Conservation (phyloP, 1,140 invertebrate species). For the Euura saliciscinereae region DNA sequence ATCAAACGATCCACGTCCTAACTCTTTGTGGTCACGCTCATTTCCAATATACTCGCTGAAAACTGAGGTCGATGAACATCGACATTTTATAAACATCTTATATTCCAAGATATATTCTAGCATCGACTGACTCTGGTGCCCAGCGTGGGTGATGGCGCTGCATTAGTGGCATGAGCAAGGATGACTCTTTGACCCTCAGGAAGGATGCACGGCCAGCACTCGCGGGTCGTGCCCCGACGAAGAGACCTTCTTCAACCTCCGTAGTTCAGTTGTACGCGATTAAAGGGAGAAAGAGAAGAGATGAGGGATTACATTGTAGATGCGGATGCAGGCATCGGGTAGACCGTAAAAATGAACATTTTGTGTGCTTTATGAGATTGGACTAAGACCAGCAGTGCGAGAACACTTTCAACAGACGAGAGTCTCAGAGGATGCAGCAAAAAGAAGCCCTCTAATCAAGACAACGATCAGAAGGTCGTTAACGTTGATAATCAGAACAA, state of each 20-base stretch:
- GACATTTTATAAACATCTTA: not conserved
- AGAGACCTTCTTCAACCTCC: slow-evolving; percentile 4
- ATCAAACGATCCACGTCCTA: no score
- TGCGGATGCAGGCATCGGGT: not conserved
- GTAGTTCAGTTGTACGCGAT: not conserved
- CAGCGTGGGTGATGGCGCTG: no score
- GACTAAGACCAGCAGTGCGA: no score
- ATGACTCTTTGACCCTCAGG: not conserved
- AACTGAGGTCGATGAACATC: no score
- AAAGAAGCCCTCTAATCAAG: not conserved
- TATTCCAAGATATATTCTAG: not conserved
- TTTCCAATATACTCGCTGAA: no score
- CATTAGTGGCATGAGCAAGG: not conserved
- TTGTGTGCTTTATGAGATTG: no score
- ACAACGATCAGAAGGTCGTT: not conserved
- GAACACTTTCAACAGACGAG: no score
- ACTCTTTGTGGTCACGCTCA: no score
- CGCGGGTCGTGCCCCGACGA: not conserved
- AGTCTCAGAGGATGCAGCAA: not conserved
- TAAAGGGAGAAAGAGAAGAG: not conserved
- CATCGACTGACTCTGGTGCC: not conserved
- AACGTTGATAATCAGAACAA: no score
- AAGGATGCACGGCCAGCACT: not conserved
- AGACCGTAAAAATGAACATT: not conserved
- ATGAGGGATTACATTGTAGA: not conserved